Conservation (phyloP, 2,113 vertebrate genomes). For the Psettodes erumei region DNA sequence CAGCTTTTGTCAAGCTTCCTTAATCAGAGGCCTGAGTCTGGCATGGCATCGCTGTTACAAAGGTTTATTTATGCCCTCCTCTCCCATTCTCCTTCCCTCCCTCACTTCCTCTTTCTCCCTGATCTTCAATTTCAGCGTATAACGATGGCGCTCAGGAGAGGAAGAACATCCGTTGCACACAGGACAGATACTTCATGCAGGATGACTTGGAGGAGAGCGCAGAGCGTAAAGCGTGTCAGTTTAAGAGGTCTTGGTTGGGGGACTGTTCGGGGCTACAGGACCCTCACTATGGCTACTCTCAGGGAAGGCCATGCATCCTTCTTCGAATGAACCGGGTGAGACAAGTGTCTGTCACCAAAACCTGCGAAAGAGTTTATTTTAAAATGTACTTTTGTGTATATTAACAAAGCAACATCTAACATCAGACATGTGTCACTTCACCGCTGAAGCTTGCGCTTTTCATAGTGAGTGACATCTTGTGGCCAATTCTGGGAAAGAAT, state of each 20-base stretch:
- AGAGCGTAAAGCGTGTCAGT: conserved; percentile 93
- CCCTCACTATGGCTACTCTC: conserved; percentile 90
- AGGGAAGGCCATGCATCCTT: conserved; percentile 92
- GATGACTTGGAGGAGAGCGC: conserved; percentile 84
- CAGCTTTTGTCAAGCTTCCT: conserved; percentile 80
- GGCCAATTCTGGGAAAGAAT: conserved; percentile 37
- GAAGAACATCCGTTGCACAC: conserved; percentile 89
- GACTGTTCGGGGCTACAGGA: conserved; percentile 92
- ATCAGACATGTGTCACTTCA: background rate
- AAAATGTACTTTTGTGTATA: background rate
- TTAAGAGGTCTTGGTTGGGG: conserved; percentile 91
- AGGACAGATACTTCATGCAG: conserved; percentile 92
- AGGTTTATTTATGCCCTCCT: conserved; percentile 80
- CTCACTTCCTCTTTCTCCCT: conserved; percentile 25
- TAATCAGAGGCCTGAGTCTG: conserved; percentile 77
- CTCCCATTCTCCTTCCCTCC: conserved; percentile 42
- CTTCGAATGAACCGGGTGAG: conserved; percentile 97
- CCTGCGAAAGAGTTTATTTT: background rate
- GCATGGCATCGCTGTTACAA: conserved; percentile 68
- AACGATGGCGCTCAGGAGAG: conserved; percentile 91
- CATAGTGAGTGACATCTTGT: conserved; percentile 63
- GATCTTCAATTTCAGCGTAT: conserved; percentile 84
- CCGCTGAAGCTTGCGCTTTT: background rate
- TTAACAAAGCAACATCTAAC: conserved; percentile 3
- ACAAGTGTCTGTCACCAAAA: background rate